Evolutionary conservation across 2,113 vertebrate species (phyloP).

Genomic region (Carassius auratus): DNA sequence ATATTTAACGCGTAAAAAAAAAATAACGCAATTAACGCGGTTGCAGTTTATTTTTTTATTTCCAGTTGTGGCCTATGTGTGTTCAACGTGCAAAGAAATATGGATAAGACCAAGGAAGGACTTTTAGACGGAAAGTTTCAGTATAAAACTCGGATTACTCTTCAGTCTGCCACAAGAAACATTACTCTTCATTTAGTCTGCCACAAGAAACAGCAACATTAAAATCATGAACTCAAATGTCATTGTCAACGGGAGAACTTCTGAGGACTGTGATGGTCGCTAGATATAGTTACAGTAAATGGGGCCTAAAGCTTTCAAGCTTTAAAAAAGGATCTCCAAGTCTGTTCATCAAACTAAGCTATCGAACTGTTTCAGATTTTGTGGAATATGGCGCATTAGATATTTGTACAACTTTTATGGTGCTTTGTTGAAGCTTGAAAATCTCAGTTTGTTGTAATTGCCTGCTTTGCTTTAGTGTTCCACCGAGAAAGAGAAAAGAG

Average conservation of each 20-base stretch:
- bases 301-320: not conserved
- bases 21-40: too few relatives aligned
- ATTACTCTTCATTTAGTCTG: too few relatives aligned
- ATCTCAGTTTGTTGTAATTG: not conserved
- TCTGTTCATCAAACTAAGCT: not conserved
- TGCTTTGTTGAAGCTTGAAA: not conserved
- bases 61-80: too few relatives aligned
- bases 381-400: not conserved
- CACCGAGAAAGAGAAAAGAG: not conserved
- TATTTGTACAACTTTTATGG: not conserved
- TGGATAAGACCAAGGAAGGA: too few relatives aligned
- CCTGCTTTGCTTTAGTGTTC: not conserved
- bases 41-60: too few relatives aligned
- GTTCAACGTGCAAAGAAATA: too few relatives aligned
- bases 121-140: too few relatives aligned
- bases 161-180: too few relatives aligned
- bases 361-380: not conserved
- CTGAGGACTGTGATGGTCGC: not conserved
- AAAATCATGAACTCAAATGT: too few relatives aligned
- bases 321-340: not conserved
- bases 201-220: too few relatives aligned
- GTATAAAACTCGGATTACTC: too few relatives aligned
- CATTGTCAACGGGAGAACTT: not conserved
- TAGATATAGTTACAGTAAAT: not conserved
- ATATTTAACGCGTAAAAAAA: too few relatives aligned